These are phyloP conservation scores for Sebastes vulpes DNA, from an alignment of 2,797 vertebrate species.

Conservation along the genomic window DNA sequence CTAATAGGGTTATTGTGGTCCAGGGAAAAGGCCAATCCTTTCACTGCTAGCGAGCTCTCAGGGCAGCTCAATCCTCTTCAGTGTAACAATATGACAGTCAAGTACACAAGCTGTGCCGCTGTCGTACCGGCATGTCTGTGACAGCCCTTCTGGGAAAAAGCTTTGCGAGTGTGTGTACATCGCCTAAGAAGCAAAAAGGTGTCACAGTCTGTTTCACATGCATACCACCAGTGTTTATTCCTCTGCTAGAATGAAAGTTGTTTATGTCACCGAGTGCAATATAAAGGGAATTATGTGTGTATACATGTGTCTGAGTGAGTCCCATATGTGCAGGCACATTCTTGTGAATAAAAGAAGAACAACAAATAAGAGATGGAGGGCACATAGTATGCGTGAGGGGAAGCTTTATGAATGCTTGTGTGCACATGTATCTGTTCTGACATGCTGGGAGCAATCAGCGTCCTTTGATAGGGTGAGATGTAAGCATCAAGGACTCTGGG, in stretches of 20 bases:
- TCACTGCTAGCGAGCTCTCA: conserved; percentile 27
- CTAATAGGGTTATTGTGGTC: conserved; percentile 52
- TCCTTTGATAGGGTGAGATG: conserved; percentile 72
- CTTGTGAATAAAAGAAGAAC: conserved; percentile 35
- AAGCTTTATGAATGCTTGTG: conserved; percentile 32
- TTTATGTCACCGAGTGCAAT: conserved; percentile 5
- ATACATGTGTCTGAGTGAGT: conserved; percentile 1
- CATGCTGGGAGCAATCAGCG: conserved; percentile 71
- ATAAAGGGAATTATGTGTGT: neutral
- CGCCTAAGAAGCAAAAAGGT: conserved; percentile 13
- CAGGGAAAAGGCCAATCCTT: conserved; percentile 50
- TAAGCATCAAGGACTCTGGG: conserved; percentile 51
- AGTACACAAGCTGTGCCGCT: conserved; percentile 43
- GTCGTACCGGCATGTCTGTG: conserved; percentile 37
- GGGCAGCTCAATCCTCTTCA: conserved; percentile 50
- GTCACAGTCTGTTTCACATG: conserved; percentile 29
- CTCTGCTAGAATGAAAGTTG: neutral
- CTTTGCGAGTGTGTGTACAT: conserved; percentile 1
- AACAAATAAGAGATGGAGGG: conserved; percentile 3
- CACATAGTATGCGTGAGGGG: neutral
- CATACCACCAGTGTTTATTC: neutral
- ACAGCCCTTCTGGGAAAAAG: conserved; percentile 32
- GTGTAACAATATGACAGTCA: conserved; percentile 52
- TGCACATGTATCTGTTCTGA: conserved; percentile 48
- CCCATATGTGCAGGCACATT: neutral